phyloP scores from a whole-genome alignment of 1,140 invertebrate genomes.

The Ceratoteleas bidentatus region DNA sequence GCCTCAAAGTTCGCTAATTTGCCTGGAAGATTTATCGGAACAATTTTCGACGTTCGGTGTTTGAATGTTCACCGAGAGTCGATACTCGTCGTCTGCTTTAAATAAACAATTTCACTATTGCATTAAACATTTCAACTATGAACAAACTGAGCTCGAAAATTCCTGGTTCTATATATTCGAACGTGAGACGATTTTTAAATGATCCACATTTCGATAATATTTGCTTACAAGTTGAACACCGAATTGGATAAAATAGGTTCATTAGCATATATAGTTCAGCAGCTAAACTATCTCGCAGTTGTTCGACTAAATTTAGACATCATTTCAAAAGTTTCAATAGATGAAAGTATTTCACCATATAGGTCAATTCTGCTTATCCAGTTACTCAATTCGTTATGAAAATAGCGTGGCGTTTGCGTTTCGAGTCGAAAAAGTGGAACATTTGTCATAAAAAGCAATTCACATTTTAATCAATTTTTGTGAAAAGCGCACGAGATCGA shows the following conservation, averaged over 20 bases:
- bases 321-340: slow-evolving; percentile 9
- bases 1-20: no score
- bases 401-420: neutral
- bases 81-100: no score
- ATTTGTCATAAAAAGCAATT: slow-evolving; percentile 1
- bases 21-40: no score
- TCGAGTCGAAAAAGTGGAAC: neutral
- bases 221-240: slow-evolving; percentile 10
- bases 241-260: slow-evolving; percentile 19
- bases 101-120: no score
- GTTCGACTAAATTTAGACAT: slow-evolving; percentile 7
- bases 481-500: neutral
- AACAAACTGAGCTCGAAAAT: neutral
- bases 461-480: neutral
- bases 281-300: slow-evolving; percentile 2
- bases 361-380: neutral
- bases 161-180: slow-evolving; percentile 1
- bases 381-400: neutral
- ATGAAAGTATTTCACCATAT: slow-evolving; percentile 10
- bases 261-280: slow-evolving; percentile 11
- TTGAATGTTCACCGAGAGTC: no score
- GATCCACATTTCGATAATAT: slow-evolving; percentile 11
- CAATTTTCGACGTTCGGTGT: no score
- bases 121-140: no score
- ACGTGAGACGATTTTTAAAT: slow-evolving; percentile 1